Evolutionary conservation across 2,113 vertebrate genomes (phyloP).

Genomic region (Tupaia chinensis): DNA sequence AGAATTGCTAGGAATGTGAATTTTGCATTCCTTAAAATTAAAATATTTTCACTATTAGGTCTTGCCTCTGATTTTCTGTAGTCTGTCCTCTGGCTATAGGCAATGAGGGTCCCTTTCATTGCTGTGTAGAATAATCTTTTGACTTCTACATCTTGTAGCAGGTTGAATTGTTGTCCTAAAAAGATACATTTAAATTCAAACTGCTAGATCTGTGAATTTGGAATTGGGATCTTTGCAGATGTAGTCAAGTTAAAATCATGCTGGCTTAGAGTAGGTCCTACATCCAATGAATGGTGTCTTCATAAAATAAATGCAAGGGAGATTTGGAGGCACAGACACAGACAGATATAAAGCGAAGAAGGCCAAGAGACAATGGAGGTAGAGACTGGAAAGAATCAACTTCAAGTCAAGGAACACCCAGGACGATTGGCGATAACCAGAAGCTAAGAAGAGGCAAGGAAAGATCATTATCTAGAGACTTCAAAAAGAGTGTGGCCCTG

Average conservation of each 20-base stretch:
- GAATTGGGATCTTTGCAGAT: conserved; percentile 19
- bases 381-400: not conserved
- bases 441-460: not conserved
- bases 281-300: not conserved
- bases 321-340: not conserved
- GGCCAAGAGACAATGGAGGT: not conserved
- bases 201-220: not conserved
- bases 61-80: not conserved
- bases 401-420: not conserved
- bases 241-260: not conserved
- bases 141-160: not conserved
- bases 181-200: not conserved
- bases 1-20: not conserved
- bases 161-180: not conserved
- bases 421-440: not conserved
- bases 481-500: not conserved
- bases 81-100: not conserved
- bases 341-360: not conserved
- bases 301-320: not conserved
- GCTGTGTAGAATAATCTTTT: not conserved
- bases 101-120: not conserved
- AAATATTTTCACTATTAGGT: not conserved
- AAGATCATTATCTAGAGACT: not conserved
- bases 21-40: not conserved
- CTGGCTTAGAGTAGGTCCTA: not conserved